Evolutionary conservation across 2,888 invertebrate genomes (phyloP).

Genomic region (Odontocolon sp.): DNA sequence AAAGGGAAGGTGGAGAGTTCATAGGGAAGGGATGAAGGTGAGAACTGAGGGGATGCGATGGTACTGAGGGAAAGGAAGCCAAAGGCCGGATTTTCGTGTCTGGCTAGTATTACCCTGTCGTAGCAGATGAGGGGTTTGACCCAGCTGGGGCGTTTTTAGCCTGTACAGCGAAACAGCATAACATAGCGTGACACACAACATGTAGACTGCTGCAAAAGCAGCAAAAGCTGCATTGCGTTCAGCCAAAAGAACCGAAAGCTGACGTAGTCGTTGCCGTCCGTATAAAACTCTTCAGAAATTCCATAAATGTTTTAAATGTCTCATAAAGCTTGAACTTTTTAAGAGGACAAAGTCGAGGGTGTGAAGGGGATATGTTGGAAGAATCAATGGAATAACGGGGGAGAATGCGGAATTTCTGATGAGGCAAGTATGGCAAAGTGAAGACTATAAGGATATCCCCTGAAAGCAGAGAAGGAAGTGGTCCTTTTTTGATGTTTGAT

Average conservation of each 20-base stretch:
- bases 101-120: slow-evolving; percentile 66
- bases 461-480: too few species aligned
- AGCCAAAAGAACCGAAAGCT: slow-evolving; percentile 35
- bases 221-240: slow-evolving; percentile 35
- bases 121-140: slow-evolving; percentile 44
- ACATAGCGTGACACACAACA: slow-evolving; percentile 13
- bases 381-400: background rate
- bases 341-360: slow-evolving; percentile 13
- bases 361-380: background rate
- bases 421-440: too few species aligned
- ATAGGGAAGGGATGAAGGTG: background rate
- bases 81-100: slow-evolving; percentile 65
- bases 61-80: slow-evolving; percentile 36
- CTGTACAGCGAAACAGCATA: slow-evolving; percentile 15
- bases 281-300: slow-evolving; percentile 71
- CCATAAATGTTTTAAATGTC: slow-evolving; percentile 73
- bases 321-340: slow-evolving; percentile 68
- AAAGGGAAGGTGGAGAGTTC: too few species aligned
- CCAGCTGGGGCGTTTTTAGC: slow-evolving; percentile 47
- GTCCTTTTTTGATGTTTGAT: too few species aligned
- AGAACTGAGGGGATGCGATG: background rate
- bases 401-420: too few species aligned
- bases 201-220: background rate
- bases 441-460: too few species aligned
- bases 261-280: slow-evolving; percentile 32